These are phyloP conservation scores for Mamestra brassicae DNA, from an alignment of 2,888 invertebrate species.

Conservation along the genomic window DNA sequence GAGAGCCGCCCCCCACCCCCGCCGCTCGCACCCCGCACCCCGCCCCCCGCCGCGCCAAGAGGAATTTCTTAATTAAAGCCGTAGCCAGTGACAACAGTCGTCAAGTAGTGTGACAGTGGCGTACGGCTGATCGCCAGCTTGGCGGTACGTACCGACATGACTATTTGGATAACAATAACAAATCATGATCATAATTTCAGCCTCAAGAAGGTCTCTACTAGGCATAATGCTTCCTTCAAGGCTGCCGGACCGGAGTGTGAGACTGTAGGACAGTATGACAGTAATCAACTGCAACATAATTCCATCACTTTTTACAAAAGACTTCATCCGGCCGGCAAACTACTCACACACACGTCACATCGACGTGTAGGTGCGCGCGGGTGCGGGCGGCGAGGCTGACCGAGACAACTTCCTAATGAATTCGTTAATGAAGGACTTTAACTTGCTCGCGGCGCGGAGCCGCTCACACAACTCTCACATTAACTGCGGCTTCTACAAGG, in stretches of 20 bases:
- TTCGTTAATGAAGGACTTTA: slow-evolving; percentile 10
- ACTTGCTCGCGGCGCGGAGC: not conserved
- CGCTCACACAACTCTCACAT: too few species aligned
- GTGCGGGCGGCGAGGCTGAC: not conserved
- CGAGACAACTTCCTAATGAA: slow-evolving; percentile 16
- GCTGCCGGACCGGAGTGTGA: not conserved
- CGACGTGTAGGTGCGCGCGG: not conserved
- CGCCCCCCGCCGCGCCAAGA: not conserved
- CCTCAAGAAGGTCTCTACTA: not conserved
- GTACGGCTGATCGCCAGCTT: not conserved
- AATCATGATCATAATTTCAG: not conserved
- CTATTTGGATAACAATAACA: not conserved
- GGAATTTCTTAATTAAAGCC: slow-evolving; percentile 46
- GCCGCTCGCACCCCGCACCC: too few species aligned
- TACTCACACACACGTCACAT: not conserved
- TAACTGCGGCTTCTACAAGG: not conserved
- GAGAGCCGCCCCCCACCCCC: slow-evolving; percentile 1
- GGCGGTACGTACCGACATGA: not conserved
- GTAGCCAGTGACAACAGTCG: slow-evolving; percentile 3
- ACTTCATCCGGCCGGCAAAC: too few species aligned
- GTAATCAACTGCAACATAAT: not conserved
- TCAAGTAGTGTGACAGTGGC: not conserved
- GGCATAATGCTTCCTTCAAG: not conserved
- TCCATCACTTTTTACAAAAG: not conserved
- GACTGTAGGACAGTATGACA: too few species aligned